Conservation (phyloP, 2,113 vertebrate genomes). For the Alectura lathami region DNA sequence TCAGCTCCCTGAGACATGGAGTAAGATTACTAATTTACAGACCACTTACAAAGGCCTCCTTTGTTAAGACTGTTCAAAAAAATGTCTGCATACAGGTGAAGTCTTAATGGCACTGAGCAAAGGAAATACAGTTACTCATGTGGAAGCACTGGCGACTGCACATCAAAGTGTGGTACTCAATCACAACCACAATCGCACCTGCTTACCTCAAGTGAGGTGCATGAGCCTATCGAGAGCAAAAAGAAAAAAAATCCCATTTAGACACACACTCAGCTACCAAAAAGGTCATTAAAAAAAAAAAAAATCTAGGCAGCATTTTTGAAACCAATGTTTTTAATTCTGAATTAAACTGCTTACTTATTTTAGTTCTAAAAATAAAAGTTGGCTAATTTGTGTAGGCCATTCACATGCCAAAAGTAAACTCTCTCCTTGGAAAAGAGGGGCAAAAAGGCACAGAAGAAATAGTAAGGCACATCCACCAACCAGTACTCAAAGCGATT, state of each 20-base stretch:
- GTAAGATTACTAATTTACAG: slow-evolving; percentile 4
- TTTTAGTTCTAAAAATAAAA: not conserved
- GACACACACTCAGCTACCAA: not conserved
- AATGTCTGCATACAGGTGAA: not conserved
- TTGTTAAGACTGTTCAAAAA: not conserved
- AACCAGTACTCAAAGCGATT: not conserved
- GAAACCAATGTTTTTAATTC: not conserved
- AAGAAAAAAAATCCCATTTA: not conserved
- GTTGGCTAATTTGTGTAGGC: not conserved
- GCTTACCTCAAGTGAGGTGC: not conserved
- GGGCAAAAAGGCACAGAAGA: not conserved
- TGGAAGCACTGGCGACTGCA: not conserved
- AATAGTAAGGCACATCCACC: not conserved
- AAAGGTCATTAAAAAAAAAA: not conserved
- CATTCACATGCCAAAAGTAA: not conserved
- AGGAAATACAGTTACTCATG: not conserved
- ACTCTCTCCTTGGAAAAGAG: not conserved
- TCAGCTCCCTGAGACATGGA: not conserved
- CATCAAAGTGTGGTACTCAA: not conserved
- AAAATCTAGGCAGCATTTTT: not conserved
- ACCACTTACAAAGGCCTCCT: not conserved
- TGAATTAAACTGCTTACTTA: not conserved
- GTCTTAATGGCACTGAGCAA: not conserved
- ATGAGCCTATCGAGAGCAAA: not conserved
- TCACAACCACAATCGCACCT: not conserved